Conservation (phyloP, 2,113 vertebrate species). For the Gasterosteus nipponicus region DNA sequence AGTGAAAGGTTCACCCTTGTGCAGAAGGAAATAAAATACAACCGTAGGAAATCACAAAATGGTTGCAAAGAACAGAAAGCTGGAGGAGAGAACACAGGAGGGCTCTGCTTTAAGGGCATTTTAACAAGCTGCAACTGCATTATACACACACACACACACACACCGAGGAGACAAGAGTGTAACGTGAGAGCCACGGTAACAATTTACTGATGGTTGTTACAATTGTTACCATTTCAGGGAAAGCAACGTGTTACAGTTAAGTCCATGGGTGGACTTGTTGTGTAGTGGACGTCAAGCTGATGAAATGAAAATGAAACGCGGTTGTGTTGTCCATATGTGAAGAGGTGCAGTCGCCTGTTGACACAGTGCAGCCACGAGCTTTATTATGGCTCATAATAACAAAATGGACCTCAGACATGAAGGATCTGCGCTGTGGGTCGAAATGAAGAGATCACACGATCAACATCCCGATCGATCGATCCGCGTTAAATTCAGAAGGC, state of each 20-base stretch:
- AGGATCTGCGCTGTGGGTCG: background rate
- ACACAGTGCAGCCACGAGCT: constrained; percentile 21
- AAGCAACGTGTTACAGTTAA: background rate
- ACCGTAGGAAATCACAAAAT: background rate
- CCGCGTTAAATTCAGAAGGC: background rate
- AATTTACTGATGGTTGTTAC: background rate
- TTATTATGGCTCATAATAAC: constrained; percentile 37
- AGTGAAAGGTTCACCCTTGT: constrained; percentile 10
- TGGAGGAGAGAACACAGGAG: background rate
- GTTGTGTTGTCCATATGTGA: background rate
- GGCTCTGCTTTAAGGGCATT: background rate
- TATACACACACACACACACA: no score
- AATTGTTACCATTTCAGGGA: background rate
- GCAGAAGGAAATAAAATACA: constrained; percentile 10
- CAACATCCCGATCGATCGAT: background rate
- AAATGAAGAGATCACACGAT: background rate
- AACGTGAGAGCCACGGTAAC: constrained; percentile 35
- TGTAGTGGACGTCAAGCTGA: background rate
- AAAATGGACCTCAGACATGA: constrained; percentile 12
- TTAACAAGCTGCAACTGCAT: constrained; percentile 11
- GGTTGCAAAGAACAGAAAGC: constrained; percentile 3
- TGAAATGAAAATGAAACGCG: background rate
- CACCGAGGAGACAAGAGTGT: no score
- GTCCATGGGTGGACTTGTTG: background rate
- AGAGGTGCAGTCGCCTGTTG: background rate